Percentiles rank a stretch among this genome's conserved stretches.
phyloP scores from a whole-genome alignment of 2,888 invertebrate species.

The Agriopis leucophaearia region DNA sequence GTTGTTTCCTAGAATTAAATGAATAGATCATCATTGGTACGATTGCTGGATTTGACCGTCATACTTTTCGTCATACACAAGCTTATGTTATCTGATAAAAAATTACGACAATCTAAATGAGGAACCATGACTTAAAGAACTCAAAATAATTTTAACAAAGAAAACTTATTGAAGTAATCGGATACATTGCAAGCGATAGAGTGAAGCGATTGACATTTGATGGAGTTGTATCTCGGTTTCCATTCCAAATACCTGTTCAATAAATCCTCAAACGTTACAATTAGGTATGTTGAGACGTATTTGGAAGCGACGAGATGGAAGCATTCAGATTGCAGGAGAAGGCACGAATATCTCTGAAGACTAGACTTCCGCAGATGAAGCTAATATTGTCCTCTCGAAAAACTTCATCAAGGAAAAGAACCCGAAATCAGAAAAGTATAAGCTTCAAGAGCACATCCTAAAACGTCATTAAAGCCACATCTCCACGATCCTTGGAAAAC shows the following conservation, averaged over 20 bases:
- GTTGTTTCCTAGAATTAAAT: too few species aligned
- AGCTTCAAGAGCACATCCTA: constrained; percentile 56
- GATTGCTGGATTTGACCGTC: too few species aligned
- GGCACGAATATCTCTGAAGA: background rate
- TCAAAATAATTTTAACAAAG: too few species aligned
- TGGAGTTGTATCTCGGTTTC: constrained; percentile 3
- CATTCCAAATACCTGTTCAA: constrained; percentile 5
- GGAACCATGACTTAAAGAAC: too few species aligned
- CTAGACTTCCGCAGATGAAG: background rate
- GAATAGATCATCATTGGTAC: too few species aligned
- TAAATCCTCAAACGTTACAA: background rate
- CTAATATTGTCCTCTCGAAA: constrained; percentile 30
- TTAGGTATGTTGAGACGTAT: constrained; percentile 1
- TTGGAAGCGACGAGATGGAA: constrained; percentile 9
- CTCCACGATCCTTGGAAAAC: constrained; percentile 61
- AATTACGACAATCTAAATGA: background rate
- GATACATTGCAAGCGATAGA: background rate
- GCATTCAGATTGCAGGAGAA: constrained; percentile 1
- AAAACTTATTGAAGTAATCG: background rate
- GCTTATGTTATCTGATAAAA: too few species aligned
- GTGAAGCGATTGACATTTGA: background rate
- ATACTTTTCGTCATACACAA: too few species aligned
- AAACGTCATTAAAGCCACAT: constrained; percentile 75
- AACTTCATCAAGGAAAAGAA: constrained; percentile 44
- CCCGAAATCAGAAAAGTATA: constrained; percentile 38